A percentile compares a stretch with the other conserved stretches of the same genome.
Conservation (phyloP, 2,888 invertebrate species). For the Pammene aurita region DNA sequence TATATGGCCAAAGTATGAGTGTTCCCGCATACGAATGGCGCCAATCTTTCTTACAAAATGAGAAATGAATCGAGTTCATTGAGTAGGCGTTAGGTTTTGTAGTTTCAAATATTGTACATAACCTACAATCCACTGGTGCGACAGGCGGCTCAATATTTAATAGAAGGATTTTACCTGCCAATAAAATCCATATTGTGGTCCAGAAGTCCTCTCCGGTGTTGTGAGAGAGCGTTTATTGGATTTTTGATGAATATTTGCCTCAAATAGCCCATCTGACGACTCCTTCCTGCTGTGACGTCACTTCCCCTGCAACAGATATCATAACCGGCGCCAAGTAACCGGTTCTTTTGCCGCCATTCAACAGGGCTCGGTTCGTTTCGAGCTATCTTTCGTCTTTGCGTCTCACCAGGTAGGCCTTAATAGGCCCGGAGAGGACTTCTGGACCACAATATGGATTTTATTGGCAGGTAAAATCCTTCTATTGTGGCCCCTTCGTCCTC, state of each 20-base stretch:
- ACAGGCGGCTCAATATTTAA: no score
- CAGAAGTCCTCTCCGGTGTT: background rate
- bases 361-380: background rate
- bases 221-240: slow-evolving; percentile 4
- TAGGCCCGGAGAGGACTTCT: background rate
- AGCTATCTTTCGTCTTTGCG: background rate
- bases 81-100: no score
- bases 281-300: background rate
- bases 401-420: background rate
- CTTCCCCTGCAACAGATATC: background rate
- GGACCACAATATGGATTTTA: slow-evolving; percentile 1
- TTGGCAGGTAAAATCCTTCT: slow-evolving; percentile 3
- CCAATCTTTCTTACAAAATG: no score
- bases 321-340: background rate
- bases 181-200: slow-evolving; percentile 2
- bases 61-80: no score
- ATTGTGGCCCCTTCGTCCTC: slow-evolving; percentile 1
- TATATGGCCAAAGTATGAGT: no score
- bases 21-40: no score
- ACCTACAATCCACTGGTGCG: no score
- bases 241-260: slow-evolving; percentile 8
- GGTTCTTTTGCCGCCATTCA: background rate
- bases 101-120: no score
- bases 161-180: slow-evolving; percentile 5
- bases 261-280: background rate